A percentile compares a stretch with the other conserved stretches of the same genome.
phyloP scores from a whole-genome alignment of 2,113 vertebrate species.

The Ancistrus triradiatus region DNA sequence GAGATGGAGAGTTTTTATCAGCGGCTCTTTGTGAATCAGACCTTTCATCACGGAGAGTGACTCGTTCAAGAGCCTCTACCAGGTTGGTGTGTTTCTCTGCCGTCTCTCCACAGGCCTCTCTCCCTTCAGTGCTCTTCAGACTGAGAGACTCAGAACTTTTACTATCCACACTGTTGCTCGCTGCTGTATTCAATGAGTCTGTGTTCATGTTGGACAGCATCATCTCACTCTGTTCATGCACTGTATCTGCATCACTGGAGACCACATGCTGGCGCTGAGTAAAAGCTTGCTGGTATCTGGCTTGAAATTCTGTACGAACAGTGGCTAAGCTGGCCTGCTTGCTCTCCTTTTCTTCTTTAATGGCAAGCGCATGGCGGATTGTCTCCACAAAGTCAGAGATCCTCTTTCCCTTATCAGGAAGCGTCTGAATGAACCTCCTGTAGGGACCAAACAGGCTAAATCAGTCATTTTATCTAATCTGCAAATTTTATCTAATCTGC shows the following conservation, averaged over 20 bases:
- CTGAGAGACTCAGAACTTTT: not conserved
- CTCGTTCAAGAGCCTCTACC: slow-evolving; percentile 68
- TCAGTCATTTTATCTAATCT: not conserved
- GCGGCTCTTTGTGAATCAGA: slow-evolving; percentile 46
- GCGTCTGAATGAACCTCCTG: slow-evolving; percentile 80
- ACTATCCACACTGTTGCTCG: no score
- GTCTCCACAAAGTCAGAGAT: slow-evolving; percentile 74
- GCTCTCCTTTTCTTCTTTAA: slow-evolving; percentile 64
- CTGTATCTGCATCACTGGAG: slow-evolving; percentile 4
- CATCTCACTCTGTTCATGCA: not conserved
- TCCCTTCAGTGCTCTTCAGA: slow-evolving; percentile 30
- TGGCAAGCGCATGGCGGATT: slow-evolving; percentile 69
- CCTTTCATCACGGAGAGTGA: slow-evolving; percentile 61
- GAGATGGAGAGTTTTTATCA: slow-evolving; percentile 23
- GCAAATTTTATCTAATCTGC: not conserved
- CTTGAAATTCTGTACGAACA: slow-evolving; percentile 71
- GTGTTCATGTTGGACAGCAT: not conserved
- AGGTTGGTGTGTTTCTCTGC: slow-evolving; percentile 56
- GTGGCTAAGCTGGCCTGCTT: slow-evolving; percentile 61
- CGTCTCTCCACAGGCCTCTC: slow-evolving; percentile 45
- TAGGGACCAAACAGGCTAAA: slow-evolving; percentile 26
- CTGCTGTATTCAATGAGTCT: no score
- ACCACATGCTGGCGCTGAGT: slow-evolving; percentile 27
- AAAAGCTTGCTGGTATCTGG: slow-evolving; percentile 65
- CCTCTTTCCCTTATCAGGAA: slow-evolving; percentile 90